These are phyloP conservation scores for Microvelia longipes DNA, from an alignment of 1,140 invertebrate species.

Conservation along the genomic window DNA sequence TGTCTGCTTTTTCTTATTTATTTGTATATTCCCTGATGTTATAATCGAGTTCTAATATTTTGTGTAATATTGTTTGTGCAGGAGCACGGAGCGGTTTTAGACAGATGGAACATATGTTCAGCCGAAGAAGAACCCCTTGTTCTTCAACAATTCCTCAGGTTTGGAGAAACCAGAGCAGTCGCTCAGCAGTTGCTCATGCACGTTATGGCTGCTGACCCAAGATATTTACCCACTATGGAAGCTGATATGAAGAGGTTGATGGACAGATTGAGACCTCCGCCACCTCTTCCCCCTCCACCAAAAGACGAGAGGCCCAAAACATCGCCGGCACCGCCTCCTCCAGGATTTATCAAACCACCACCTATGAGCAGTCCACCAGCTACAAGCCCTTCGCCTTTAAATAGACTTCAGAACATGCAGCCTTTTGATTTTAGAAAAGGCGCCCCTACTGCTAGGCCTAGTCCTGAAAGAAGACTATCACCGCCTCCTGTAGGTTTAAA, in stretches of 20 bases:
- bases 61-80: constrained; percentile 27
- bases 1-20: too few relatives aligned
- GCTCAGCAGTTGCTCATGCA: constrained; percentile 57
- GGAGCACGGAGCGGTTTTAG: constrained; percentile 54
- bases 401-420: constrained; percentile 83
- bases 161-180: constrained; percentile 65
- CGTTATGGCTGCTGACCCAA: constrained; percentile 16
- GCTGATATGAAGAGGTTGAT: constrained; percentile 43
- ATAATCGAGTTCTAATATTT: too few relatives aligned
- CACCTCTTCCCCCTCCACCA: constrained; percentile 2
- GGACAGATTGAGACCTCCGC: constrained; percentile 27
- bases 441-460: constrained; percentile 27
- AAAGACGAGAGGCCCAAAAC: constrained; percentile 1
- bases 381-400: constrained; percentile 55
- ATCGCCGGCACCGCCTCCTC: constrained; percentile 14
- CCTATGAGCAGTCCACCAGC: constrained; percentile 29
- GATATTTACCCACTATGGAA: constrained; percentile 29
- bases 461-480: constrained; percentile 33
- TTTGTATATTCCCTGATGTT: too few relatives aligned
- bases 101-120: constrained; percentile 67
- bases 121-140: constrained; percentile 72
- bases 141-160: constrained; percentile 70
- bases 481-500: constrained; percentile 40
- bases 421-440: constrained; percentile 82
- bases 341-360: constrained; percentile 31